These are phyloP conservation scores for Cephus sareptanus DNA, from an alignment of 2,888 invertebrate species.

Conservation along the genomic window DNA sequence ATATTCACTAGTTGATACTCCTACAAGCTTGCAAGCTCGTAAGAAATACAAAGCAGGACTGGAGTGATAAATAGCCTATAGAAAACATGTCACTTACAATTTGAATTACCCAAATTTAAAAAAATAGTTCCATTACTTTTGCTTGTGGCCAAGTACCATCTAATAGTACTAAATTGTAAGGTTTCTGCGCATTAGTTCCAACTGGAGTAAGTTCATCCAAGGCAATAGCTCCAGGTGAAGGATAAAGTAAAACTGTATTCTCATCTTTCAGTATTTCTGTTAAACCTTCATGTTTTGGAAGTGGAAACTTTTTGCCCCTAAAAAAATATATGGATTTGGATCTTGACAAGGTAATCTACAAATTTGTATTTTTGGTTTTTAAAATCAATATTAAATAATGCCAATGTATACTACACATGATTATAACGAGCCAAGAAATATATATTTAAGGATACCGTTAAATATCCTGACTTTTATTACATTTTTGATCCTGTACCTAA, in stretches of 20 bases:
- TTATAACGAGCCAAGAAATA: background rate
- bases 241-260: constrained; percentile 84
- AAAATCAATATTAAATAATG: background rate
- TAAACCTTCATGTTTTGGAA: constrained; percentile 73
- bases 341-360: background rate
- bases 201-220: constrained; percentile 70
- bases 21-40: constrained; percentile 84
- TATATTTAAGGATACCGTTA: background rate
- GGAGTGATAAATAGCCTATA: constrained; percentile 82
- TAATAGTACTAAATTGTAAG: constrained; percentile 84
- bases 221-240: constrained; percentile 79
- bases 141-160: constrained; percentile 98
- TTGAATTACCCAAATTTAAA: background rate
- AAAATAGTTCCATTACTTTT: constrained; percentile 66
- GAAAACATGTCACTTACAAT: background rate
- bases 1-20: constrained; percentile 82
- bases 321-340: constrained; percentile 59
- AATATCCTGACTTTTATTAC: background rate
- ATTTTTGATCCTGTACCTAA: constrained; percentile 39
- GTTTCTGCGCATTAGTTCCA: constrained; percentile 62
- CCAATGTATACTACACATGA: background rate
- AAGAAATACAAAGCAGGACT: constrained; percentile 80
- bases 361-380: background rate
- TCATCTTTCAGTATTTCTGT: constrained; percentile 74
- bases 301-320: constrained; percentile 88